Percentiles rank a stretch among this genome's conserved stretches.
Conservation (phyloP, 2,113 vertebrate species). For the Muntiacus muntjak region DNA sequence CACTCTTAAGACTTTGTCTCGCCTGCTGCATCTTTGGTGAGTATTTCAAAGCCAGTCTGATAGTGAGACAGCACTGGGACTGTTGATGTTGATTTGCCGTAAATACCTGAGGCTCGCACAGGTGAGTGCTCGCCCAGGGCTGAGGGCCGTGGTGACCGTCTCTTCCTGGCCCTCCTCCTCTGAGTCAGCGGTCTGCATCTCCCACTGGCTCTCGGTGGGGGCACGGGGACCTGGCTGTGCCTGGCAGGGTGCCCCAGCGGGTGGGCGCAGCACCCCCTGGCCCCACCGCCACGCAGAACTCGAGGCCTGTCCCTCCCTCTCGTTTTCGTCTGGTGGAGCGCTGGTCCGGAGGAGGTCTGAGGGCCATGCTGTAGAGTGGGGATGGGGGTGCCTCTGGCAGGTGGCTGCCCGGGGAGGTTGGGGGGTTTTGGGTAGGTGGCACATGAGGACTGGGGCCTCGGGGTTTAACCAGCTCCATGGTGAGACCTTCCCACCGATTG, state of each 20-base stretch:
- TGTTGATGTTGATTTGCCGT: background rate
- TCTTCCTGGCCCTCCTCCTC: background rate
- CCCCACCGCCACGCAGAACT: background rate
- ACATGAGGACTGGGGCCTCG: background rate
- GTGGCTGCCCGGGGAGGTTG: rapidly evolving
- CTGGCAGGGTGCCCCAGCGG: too few species aligned
- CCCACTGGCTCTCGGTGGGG: rapidly evolving
- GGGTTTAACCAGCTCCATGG: rapidly evolving
- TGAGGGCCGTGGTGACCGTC: too few species aligned
- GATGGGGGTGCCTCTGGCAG: background rate
- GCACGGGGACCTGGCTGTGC: background rate
- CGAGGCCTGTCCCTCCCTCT: too few species aligned
- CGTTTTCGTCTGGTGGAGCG: rapidly evolving
- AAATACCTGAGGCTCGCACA: background rate
- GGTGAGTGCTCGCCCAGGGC: background rate
- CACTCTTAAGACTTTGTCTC: rapidly evolving
- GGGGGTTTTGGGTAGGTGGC: background rate
- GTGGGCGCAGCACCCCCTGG: rapidly evolving
- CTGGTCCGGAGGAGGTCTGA: background rate
- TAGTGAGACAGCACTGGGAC: background rate
- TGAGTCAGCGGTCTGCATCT: background rate
- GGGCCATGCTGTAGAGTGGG: too few species aligned
- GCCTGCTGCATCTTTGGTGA: background rate
- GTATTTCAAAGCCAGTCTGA: background rate
- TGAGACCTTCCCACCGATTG: background rate